phyloP scores from a whole-genome alignment of 2,797 vertebrate genomes.

The Phataginus tetradactyla region DNA sequence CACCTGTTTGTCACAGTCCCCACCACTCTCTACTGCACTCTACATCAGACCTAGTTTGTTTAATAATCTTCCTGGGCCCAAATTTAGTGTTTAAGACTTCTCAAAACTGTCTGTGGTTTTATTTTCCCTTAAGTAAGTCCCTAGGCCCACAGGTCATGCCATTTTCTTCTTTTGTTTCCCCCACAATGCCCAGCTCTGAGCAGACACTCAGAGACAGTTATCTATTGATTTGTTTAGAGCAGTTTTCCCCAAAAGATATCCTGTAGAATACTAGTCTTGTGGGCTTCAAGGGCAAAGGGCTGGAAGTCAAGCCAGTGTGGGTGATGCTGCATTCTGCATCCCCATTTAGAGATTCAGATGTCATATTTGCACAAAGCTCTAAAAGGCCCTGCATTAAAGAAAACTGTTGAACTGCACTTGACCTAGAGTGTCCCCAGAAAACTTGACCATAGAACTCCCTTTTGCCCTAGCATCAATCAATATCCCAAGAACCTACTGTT shows the following conservation, averaged over 20 bases:
- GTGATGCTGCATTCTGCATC: not conserved
- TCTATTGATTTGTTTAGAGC: not conserved
- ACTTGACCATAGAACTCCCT: not conserved
- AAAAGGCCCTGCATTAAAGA: not conserved
- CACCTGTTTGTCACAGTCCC: not conserved
- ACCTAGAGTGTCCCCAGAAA: not conserved
- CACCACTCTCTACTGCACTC: not conserved
- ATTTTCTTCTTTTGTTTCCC: not conserved
- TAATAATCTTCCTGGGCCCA: not conserved
- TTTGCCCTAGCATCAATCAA: not conserved
- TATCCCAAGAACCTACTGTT: not conserved
- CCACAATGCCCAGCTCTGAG: not conserved
- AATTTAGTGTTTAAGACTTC: not conserved
- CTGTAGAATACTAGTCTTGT: not conserved
- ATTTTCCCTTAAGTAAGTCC: not conserved
- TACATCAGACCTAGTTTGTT: not conserved
- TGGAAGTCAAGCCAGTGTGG: not conserved
- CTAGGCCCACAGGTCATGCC: not conserved
- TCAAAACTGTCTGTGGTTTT: not conserved
- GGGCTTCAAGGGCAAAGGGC: not conserved
- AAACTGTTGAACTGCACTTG: not conserved
- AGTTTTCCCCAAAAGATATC: not conserved
- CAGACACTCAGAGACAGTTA: not conserved
- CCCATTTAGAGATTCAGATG: not conserved
- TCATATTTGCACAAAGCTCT: not conserved